Conservation (phyloP, 1,140 invertebrate genomes). For the Nymphalis io region DNA sequence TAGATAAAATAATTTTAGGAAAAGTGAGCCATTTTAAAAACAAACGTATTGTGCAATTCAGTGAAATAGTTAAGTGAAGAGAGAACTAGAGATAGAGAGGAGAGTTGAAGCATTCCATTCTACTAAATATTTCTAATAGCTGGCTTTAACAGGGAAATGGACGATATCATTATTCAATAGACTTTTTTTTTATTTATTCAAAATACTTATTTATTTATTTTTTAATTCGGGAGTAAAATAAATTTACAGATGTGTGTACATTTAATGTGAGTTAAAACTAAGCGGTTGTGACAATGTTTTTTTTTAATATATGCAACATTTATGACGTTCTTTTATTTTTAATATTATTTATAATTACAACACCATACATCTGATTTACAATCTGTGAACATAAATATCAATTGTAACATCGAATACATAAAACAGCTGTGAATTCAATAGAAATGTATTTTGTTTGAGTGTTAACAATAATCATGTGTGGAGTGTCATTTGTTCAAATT, state of each 20-base stretch:
- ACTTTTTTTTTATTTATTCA: conserved; percentile 24
- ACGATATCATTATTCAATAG: conserved; percentile 60
- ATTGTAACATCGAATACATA: conserved; percentile 62
- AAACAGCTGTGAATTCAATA: conserved; percentile 41
- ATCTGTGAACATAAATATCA: conserved; percentile 47
- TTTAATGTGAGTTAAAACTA: conserved; percentile 53
- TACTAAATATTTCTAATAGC: conserved; percentile 78
- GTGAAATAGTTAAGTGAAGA: conserved; percentile 77
- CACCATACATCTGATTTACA: conserved; percentile 28
- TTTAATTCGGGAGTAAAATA: conserved; percentile 22
- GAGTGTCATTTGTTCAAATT: conserved; percentile 61
- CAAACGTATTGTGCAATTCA: conserved; percentile 76
- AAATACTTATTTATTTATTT: conserved; percentile 28
- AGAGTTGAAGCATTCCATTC: conserved; percentile 79
- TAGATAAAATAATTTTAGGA: conserved; percentile 65
- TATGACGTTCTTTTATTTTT: conserved; percentile 7
- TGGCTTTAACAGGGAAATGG: conserved; percentile 80
- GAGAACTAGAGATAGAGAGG: conserved; percentile 74
- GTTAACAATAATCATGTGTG: conserved; percentile 62
- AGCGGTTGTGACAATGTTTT: conserved; percentile 48
- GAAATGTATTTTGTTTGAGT: conserved; percentile 35
- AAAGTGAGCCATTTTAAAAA: conserved; percentile 81
- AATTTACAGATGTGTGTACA: conserved; percentile 47
- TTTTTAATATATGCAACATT: conserved; percentile 48
- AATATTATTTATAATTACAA: conserved; percentile 19